Conservation (phyloP, 2,797 vertebrate species). For the Dryobates pubescens region DNA sequence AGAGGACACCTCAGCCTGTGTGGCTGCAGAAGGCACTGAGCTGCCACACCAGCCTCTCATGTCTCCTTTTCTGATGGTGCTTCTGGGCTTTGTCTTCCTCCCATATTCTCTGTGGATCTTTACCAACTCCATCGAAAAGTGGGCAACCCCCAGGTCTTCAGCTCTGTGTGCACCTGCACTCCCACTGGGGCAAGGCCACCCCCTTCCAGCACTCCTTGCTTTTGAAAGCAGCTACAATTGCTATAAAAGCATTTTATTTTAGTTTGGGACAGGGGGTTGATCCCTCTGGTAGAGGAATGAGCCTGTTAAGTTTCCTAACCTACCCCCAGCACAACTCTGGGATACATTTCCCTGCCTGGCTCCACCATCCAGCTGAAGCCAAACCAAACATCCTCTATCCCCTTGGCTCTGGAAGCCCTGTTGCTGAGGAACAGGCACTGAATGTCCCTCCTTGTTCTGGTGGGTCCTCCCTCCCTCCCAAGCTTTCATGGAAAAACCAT, state of each 20-base stretch:
- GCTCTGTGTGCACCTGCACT: background rate
- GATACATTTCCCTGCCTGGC: background rate
- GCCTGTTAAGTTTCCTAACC: background rate
- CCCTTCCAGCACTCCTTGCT: background rate
- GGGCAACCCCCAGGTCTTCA: background rate
- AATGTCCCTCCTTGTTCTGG: constrained; percentile 39
- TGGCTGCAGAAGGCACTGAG: background rate
- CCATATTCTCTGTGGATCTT: background rate
- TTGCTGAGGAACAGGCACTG: background rate
- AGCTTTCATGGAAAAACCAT: background rate
- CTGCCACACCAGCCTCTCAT: background rate
- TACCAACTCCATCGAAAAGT: background rate
- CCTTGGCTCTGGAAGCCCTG: background rate
- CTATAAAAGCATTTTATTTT: background rate
- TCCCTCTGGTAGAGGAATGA: background rate
- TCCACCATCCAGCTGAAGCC: background rate
- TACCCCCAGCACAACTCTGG: background rate
- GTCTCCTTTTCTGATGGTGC: background rate
- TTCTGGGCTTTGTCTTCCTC: background rate
- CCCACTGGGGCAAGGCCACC: background rate
- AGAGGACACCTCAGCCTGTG: background rate
- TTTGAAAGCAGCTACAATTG: background rate
- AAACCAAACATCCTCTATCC: constrained; percentile 45
- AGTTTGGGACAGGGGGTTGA: background rate
- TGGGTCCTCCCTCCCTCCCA: background rate